phyloP scores from a whole-genome alignment of 2,888 invertebrate genomes.

The Nephrotoma flavescens region DNA sequence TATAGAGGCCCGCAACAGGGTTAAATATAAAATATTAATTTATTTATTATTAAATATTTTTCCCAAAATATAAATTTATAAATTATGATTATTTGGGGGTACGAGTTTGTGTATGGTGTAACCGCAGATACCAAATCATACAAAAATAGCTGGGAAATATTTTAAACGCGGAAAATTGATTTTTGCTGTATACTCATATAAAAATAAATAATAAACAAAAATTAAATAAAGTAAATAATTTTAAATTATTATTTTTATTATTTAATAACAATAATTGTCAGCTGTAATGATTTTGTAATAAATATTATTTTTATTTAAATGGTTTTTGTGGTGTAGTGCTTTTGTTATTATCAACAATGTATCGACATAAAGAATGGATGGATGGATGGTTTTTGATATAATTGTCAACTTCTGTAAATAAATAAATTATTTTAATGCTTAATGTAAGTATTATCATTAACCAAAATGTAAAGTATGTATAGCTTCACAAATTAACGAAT shows the following conservation, averaged over 20 bases:
- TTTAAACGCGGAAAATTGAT: neutral
- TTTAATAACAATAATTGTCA: neutral
- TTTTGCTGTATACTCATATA: neutral
- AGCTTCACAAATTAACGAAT: too few relatives aligned
- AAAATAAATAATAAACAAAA: neutral
- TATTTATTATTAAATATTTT: neutral
- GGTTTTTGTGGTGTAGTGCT: neutral
- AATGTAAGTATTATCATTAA: too few relatives aligned
- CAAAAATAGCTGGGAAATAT: neutral
- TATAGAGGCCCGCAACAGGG: neutral
- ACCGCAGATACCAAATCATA: neutral
- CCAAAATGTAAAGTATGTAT: too few relatives aligned
- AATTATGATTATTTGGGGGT: neutral
- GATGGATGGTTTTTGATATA: neutral
- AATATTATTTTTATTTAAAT: neutral
- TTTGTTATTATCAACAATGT: neutral
- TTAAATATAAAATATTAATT: neutral
- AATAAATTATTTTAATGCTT: neutral
- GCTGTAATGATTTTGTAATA: neutral
- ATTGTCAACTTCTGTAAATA: neutral
- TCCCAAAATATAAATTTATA: neutral
- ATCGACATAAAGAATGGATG: neutral
- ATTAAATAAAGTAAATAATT: neutral
- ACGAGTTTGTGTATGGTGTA: neutral
- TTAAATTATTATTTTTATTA: neutral